Percentiles rank a stretch among this genome's conserved stretches.
Evolutionary conservation across 2,888 invertebrate genomes (phyloP).

Genomic region (Macaria notata): DNA sequence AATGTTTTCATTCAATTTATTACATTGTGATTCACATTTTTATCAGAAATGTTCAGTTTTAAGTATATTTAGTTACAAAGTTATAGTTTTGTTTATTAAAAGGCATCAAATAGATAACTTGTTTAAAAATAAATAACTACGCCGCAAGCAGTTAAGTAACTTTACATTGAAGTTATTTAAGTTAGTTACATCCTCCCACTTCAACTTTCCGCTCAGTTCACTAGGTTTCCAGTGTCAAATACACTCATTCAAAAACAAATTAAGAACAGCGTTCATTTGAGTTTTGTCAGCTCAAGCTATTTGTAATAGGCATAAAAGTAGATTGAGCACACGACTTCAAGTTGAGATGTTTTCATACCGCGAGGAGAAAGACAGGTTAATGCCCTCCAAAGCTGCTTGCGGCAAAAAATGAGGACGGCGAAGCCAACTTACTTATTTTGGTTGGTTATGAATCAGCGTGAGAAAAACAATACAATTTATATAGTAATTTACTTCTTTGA

Average conservation of each 20-base stretch:
- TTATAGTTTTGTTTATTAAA: too few relatives aligned
- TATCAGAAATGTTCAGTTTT: too few relatives aligned
- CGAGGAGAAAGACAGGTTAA: constrained; percentile 66
- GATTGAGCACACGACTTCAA: constrained; percentile 39
- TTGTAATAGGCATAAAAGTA: constrained; percentile 25
- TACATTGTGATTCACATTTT: too few relatives aligned
- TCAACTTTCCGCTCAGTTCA: constrained; percentile 15
- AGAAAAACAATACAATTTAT: constrained; percentile 71
- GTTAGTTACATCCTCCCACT: too few relatives aligned
- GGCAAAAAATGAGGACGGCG: constrained; percentile 79
- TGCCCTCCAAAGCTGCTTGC: constrained; percentile 80
- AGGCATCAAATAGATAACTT: too few relatives aligned
- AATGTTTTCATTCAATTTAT: too few relatives aligned
- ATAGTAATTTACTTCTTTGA: constrained; percentile 42
- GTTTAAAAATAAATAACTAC: too few relatives aligned
- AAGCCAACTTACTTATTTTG: constrained; percentile 76
- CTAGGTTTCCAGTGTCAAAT: constrained; percentile 15
- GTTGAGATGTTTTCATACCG: constrained; percentile 67
- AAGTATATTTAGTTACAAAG: too few relatives aligned
- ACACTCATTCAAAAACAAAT: constrained; percentile 22
- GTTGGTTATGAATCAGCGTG: constrained; percentile 76
- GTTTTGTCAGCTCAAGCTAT: constrained; percentile 20
- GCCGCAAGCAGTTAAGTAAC: too few relatives aligned
- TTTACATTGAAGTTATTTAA: too few relatives aligned
- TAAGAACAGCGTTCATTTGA: constrained; percentile 17